phyloP scores from a whole-genome alignment of 1,140 invertebrate species.

The Tetragonula clypearis region DNA sequence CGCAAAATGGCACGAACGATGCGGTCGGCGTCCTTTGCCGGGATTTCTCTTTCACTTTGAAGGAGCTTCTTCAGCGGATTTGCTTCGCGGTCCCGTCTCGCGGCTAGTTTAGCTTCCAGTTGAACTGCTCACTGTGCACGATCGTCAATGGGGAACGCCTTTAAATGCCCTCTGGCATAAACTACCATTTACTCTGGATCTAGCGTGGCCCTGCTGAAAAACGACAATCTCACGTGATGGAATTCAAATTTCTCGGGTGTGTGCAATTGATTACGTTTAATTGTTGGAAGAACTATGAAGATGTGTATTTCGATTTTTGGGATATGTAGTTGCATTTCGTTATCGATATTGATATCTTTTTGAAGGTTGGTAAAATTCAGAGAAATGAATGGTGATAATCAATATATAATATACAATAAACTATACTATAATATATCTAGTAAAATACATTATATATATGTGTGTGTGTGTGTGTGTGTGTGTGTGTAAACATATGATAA shows the following conservation, averaged over 20 bases:
- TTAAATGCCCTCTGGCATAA: neutral
- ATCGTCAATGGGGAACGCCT: neutral
- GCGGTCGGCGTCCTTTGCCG: constrained; percentile 12
- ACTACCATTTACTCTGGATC: neutral
- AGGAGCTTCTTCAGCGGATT: neutral
- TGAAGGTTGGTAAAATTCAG: no score
- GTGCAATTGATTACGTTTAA: neutral
- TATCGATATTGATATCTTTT: neutral
- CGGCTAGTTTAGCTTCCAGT: neutral
- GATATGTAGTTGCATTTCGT: neutral
- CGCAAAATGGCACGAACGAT: constrained; percentile 5
- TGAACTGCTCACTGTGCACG: neutral
- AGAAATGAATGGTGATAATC: no score
- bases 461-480: no score
- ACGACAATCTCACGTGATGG: neutral
- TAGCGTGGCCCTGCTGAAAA: neutral
- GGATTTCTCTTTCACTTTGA: constrained; percentile 19
- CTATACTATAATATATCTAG: no score
- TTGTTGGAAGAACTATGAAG: neutral
- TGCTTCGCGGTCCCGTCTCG: neutral
- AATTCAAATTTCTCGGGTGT: neutral
- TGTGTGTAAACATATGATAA: no score
- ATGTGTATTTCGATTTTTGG: neutral
- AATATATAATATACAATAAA: no score
- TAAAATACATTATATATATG: no score